Evolutionary conservation across 1,140 invertebrate species (phyloP), one percentile per base, ranked within the genome.

Genomic region (Zophobas atratus): DNA sequence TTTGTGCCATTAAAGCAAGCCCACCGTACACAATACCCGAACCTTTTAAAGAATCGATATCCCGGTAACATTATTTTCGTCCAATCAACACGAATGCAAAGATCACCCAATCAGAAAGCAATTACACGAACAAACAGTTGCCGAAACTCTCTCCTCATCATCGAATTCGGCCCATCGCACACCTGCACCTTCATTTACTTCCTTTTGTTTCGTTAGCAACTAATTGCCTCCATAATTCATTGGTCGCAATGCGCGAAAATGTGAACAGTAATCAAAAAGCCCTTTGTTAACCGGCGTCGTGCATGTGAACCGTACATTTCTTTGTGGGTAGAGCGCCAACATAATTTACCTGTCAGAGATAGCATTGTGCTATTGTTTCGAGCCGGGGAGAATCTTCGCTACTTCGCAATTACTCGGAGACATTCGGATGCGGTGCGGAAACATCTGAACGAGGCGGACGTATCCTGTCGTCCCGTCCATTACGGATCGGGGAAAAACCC

Each of bases 311-410:
- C 60, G 33, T 67, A 67, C 60, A 67, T 67, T 67, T 67, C 60
- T 67, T 67, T 67, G 60, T 43, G 38, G 60, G 38, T 36, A 60
- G 56, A 8, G 32, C 56, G 56, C 38, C 38, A 67, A 67, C 60
- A 67, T 67, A 67, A 67, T 67, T 67, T 67, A 67, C 60, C 60
- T 67, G 60, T 67, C 60, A 67, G 60, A 67, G 60, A 67, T 67
- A 67, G 60, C 60, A 67, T 67, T 67, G 60, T 67, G 60, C 60
- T 43, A 67, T 67, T 67, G 60, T 67, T 67, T 67, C 20, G 60
- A 32, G 38, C 43, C 60, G 60, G 38, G 38, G 60, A 67, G 33
- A 67, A 43, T 39, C 43, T 67, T 67, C 39, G 38, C 33, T n/a
- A 2, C 39, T n/a, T 67, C 41, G 43, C 60, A 67, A 67, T 67